Conservation (phyloP, 2,113 vertebrate species). For the Sinosuthora webbiana region DNA sequence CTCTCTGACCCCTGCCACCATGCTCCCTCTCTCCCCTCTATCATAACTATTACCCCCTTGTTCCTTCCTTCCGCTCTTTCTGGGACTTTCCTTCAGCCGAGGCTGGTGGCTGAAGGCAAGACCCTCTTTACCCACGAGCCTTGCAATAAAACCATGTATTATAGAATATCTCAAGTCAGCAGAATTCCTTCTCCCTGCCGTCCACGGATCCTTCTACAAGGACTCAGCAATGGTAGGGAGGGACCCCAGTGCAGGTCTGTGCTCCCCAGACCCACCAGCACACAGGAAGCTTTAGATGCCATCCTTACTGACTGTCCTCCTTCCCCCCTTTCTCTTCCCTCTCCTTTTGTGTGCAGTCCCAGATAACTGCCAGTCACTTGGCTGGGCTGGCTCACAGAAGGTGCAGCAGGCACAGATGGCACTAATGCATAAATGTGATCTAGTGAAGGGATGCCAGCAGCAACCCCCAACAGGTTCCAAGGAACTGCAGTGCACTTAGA, state of each 20-base stretch:
- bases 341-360: conserved; percentile 65
- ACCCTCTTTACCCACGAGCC: too few species aligned
- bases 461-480: conserved; percentile 88
- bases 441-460: conserved; percentile 91
- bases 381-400: conserved; percentile 92
- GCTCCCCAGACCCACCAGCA: conserved; percentile 33
- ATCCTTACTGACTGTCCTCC: conserved; percentile 17
- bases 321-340: background rate
- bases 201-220: too few species aligned
- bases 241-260: conserved; percentile 73
- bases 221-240: background rate
- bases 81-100: too few species aligned
- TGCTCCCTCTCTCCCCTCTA: too few species aligned
- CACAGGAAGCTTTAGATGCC: conserved; percentile 76
- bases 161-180: too few species aligned
- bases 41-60: too few species aligned
- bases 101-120: too few species aligned
- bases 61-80: too few species aligned
- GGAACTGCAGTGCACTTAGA: conserved; percentile 88
- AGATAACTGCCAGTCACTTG: conserved; percentile 98
- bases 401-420: conserved; percentile 97
- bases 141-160: too few species aligned
- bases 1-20: too few species aligned
- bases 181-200: too few species aligned
- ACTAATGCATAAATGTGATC: conserved; percentile 98